Evolutionary conservation across 1,140 invertebrate species (phyloP), one percentile per base, ranked within the genome.

Genomic region (Penaeus indicus): DNA sequence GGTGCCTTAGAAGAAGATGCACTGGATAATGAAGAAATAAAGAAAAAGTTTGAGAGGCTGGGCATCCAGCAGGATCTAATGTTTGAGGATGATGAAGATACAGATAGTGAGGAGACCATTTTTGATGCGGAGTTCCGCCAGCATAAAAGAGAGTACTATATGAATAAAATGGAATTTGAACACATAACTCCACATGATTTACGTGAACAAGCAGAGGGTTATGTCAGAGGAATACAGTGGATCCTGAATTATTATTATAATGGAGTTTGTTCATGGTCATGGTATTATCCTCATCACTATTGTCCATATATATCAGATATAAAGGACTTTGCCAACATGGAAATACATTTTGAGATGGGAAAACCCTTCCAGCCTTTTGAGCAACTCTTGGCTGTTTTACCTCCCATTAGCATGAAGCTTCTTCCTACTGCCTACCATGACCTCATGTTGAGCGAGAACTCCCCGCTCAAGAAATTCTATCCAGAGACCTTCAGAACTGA

Each of bases 251-350:
- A 99, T 93, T 99, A 99, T 92, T 99, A 98, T 93, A 96, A 98
- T 91, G 98, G 98, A 42, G 97, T 98, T 78, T 96, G 96, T 61
- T 98, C 97, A 1, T 99, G 98, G 98, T 97, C 97, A 32, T 99
- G 98, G 98, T 99, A 95, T 93, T 99, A 98, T 93, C 98, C 97
- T 0, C 96, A 97, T 92, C 98, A 99, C 93, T 99, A 99, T 93
- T 96, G 98, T 0, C 98, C 98, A 0, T 99, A 96, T 92, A 97
- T 99, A 77, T 98, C 97, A 13, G 98, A 99, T 93, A 95, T 99
- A 47, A 96, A 95, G 61, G 77, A 88, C 62, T 92, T 92, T 83
- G 63, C 89, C 60, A 83, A 94, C 86, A 92, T 94, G 91, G 91
- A 93, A 54, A 92, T 95, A 22, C 90, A 95, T 11, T 99, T 98